Conservation (phyloP, 2,797 vertebrate species). For the Pteronotus mesoamericanus region DNA sequence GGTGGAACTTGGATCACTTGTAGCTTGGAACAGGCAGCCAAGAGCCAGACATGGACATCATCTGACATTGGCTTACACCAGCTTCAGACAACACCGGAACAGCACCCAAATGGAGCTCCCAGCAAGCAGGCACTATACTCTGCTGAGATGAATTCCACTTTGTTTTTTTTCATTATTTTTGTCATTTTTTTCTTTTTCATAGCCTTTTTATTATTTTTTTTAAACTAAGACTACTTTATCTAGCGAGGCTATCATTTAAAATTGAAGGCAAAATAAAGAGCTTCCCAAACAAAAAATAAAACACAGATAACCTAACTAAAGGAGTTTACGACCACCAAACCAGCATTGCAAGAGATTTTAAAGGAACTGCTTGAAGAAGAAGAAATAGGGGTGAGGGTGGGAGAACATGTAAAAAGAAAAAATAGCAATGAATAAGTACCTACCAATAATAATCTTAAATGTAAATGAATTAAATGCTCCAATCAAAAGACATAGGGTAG, state of each 20-base stretch:
- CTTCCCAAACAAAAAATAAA: neutral
- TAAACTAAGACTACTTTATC: neutral
- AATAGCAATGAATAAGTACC: neutral
- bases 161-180: neutral
- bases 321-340: neutral
- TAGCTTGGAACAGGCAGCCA: neutral
- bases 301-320: neutral
- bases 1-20: neutral
- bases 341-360: neutral
- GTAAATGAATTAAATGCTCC: neutral
- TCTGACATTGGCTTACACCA: neutral
- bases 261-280: neutral
- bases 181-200: neutral
- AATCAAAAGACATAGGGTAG: neutral
- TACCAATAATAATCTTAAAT: neutral
- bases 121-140: neutral
- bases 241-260: neutral
- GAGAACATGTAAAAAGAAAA: too few relatives aligned
- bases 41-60: neutral
- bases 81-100: neutral
- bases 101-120: too few relatives aligned
- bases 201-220: neutral
- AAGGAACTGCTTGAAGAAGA: neutral
- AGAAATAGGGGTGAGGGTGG: neutral
- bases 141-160: neutral